Percentiles rank a stretch among this genome's conserved stretches.
Evolutionary conservation across 2,797 vertebrate genomes (phyloP).

Genomic region (Thunnus albacares): DNA sequence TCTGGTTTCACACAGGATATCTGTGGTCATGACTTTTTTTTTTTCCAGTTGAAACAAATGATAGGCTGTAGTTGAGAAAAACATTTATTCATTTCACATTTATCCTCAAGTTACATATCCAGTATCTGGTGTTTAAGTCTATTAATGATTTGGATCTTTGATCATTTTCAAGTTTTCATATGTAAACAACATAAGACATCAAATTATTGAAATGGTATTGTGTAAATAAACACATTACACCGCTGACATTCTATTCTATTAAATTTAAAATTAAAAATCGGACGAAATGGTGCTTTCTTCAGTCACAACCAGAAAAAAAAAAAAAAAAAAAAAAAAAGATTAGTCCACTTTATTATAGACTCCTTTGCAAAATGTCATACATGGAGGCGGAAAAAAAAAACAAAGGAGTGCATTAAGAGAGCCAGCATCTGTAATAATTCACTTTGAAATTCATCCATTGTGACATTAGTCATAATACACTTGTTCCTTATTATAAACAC

Average conservation of each 20-base stretch:
- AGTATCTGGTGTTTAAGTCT: not conserved
- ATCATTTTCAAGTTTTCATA: not conserved
- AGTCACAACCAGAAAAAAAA: slow-evolving; percentile 13
- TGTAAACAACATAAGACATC: not conserved
- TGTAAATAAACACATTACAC: too few relatives aligned
- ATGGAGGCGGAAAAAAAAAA: slow-evolving; percentile 22
- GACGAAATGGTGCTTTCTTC: not conserved
- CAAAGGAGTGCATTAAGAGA: slow-evolving; percentile 49
- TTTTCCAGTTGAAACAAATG: slow-evolving; percentile 39
- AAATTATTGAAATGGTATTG: too few relatives aligned
- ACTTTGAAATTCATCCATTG: slow-evolving; percentile 68
- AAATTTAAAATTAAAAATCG: not conserved
- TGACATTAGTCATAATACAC: slow-evolving; percentile 78
- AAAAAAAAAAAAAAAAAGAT: slow-evolving; percentile 39
- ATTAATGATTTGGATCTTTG: not conserved
- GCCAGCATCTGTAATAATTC: slow-evolving; percentile 60
- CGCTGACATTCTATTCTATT: not conserved
- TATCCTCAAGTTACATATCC: not conserved
- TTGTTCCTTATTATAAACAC: slow-evolving; percentile 81
- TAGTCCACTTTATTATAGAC: slow-evolving; percentile 31
- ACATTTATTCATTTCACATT: slow-evolving; percentile 13
- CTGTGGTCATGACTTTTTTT: slow-evolving; percentile 32
- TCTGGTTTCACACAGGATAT: slow-evolving; percentile 62
- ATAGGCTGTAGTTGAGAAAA: slow-evolving; percentile 15
- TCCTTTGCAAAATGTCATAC: slow-evolving; percentile 19